Percentiles rank a stretch among this genome's conserved stretches.
Conservation (phyloP, 1,140 invertebrate species). For the Drosophila micromelanica region DNA sequence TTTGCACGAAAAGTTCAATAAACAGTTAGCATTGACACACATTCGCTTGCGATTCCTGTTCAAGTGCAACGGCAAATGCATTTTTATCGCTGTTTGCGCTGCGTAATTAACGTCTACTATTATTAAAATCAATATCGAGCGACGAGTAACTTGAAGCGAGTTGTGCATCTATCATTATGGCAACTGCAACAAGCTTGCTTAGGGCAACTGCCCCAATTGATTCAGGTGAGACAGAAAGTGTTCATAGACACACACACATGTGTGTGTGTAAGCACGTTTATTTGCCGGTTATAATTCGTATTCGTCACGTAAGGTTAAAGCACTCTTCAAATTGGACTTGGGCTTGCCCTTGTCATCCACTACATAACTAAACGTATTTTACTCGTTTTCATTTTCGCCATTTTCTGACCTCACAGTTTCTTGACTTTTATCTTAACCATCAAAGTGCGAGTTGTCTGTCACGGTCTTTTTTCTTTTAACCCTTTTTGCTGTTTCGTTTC, state of each 20-base stretch:
- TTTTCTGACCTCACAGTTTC: conserved; percentile 25
- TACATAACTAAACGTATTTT: conserved; percentile 11
- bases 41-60: conserved; percentile 21
- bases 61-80: conserved; percentile 35
- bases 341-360: conserved; percentile 54
- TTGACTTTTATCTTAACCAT: conserved; percentile 15
- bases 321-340: conserved; percentile 61
- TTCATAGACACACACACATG: conserved; percentile 5
- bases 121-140: conserved; percentile 12
- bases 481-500: not conserved
- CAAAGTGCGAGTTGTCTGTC: conserved; percentile 10
- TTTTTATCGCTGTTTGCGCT: conserved; percentile 11
- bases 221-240: conserved; percentile 45
- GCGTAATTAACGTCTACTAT: conserved; percentile 6
- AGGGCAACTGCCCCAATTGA: conserved; percentile 13
- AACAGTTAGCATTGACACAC: conserved; percentile 67
- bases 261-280: conserved; percentile 5
- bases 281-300: conserved; percentile 46
- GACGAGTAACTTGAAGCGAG: not conserved
- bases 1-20: conserved; percentile 56
- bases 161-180: conserved; percentile 28
- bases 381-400: conserved; percentile 26
- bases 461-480: not conserved
- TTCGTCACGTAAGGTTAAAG: conserved; percentile 68
- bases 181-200: conserved; percentile 48